phyloP scores from a whole-genome alignment of 2,888 invertebrate genomes.

The Notocelia uddmanniana region DNA sequence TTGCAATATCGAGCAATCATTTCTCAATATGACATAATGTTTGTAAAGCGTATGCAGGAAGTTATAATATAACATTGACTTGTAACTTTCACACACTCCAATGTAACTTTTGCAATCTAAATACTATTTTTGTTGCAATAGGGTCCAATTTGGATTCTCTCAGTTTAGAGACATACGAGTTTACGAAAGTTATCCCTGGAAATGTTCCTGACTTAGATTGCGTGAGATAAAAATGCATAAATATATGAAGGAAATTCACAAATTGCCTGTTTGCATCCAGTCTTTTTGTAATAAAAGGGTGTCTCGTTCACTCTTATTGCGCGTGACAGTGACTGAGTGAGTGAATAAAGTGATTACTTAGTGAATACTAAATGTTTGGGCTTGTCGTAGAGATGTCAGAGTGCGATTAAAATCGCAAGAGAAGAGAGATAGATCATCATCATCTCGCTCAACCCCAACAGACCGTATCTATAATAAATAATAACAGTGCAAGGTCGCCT shows the following conservation, averaged over 20 bases:
- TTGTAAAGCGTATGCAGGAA: conserved; percentile 37
- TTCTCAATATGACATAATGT: conserved; percentile 40
- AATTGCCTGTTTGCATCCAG: conserved; percentile 53
- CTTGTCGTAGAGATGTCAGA: no score
- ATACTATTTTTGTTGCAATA: not conserved
- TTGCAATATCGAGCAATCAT: conserved; percentile 36
- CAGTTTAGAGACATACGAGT: conserved; percentile 1
- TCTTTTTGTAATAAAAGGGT: conserved; percentile 29
- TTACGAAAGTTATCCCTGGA: not conserved
- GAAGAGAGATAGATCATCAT: no score
- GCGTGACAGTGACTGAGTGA: conserved; percentile 14
- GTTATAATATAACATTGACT: conserved; percentile 11
- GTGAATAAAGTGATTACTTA: not conserved
- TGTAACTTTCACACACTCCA: not conserved
- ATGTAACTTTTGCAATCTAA: conserved; percentile 1
- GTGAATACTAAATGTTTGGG: not conserved
- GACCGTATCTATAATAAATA: no score
- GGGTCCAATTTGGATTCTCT: not conserved
- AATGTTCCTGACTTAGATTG: conserved; percentile 50
- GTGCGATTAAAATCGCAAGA: no score
- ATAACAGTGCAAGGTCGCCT: no score
- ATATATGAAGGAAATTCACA: conserved; percentile 55
- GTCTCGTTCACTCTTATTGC: conserved; percentile 9
- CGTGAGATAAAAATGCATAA: conserved; percentile 60
- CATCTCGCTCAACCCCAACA: no score